Percentiles rank a stretch among this genome's conserved stretches.
phyloP scores from a whole-genome alignment of 2,113 vertebrate genomes.

The Equus przewalskii region DNA sequence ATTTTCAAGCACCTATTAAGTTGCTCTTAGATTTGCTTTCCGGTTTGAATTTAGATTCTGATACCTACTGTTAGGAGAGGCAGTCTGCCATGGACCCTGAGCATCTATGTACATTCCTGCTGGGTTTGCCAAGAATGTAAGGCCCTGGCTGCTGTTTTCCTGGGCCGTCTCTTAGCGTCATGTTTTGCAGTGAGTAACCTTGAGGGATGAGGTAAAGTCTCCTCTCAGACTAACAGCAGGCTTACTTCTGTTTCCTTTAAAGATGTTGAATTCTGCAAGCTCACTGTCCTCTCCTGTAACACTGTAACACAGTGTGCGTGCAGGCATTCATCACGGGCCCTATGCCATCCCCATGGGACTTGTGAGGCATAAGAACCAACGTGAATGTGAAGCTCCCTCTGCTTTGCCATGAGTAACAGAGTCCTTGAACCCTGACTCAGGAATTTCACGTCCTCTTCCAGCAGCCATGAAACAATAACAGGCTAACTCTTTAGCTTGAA shows the following conservation, averaged over 20 bases:
- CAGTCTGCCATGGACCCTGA: not conserved
- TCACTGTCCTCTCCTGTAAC: not conserved
- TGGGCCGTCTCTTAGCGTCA: not conserved
- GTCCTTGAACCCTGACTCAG: not conserved
- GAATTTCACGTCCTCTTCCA: not conserved
- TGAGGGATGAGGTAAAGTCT: not conserved
- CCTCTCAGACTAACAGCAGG: not conserved
- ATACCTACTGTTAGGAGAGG: not conserved
- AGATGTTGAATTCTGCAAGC: not conserved
- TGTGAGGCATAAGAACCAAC: not conserved
- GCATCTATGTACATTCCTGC: not conserved
- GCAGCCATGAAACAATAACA: not conserved
- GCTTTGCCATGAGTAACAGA: not conserved
- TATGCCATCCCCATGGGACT: not conserved
- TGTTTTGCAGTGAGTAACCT: not conserved
- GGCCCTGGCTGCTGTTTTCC: not conserved
- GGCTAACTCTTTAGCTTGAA: not conserved
- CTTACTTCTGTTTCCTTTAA: not conserved
- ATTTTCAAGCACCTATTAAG: not conserved
- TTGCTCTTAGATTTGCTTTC: not conserved
- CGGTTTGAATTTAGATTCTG: not conserved
- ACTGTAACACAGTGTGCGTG: not conserved
- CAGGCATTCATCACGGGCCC: not conserved
- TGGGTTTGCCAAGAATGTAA: not conserved
- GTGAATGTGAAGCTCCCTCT: not conserved